phyloP scores from a whole-genome alignment of 2,113 vertebrate species.

The Columba livia region DNA sequence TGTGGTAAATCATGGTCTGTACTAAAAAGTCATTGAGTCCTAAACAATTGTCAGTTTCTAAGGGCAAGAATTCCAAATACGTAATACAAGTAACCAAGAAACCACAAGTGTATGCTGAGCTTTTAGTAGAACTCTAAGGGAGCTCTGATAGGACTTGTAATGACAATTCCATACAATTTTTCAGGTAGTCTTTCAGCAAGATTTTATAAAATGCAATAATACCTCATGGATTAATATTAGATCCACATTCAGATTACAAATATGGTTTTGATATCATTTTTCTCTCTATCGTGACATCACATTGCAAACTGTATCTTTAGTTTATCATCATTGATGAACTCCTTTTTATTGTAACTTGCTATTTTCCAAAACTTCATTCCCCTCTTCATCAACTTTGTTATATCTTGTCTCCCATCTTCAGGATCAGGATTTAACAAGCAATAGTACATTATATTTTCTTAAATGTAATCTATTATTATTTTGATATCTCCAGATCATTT shows the following conservation, averaged over 20 bases:
- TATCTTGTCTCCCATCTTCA: neutral
- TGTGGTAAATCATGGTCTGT: neutral
- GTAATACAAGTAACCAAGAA: neutral
- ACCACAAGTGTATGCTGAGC: neutral
- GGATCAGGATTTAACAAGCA: neutral
- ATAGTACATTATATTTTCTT: neutral
- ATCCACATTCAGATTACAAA: neutral
- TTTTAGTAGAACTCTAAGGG: neutral
- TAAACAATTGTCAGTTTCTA: neutral
- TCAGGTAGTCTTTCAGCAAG: neutral
- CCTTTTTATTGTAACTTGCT: neutral
- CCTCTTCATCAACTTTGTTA: neutral
- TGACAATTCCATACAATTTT: neutral
- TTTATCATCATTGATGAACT: neutral
- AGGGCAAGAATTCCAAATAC: neutral
- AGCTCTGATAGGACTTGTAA: neutral
- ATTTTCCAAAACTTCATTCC: neutral
- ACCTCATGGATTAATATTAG: neutral
- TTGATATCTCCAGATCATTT: neutral
- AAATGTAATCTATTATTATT: neutral
- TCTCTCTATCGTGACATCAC: neutral
- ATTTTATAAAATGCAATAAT: neutral
- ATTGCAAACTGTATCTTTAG: neutral
- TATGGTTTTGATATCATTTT: neutral
- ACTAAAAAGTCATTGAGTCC: neutral